A percentile compares a stretch with the other conserved stretches of the same genome.
Evolutionary conservation across 2,113 vertebrate genomes (phyloP).

Genomic region (Rhegmatorhina hoffmannsi): DNA sequence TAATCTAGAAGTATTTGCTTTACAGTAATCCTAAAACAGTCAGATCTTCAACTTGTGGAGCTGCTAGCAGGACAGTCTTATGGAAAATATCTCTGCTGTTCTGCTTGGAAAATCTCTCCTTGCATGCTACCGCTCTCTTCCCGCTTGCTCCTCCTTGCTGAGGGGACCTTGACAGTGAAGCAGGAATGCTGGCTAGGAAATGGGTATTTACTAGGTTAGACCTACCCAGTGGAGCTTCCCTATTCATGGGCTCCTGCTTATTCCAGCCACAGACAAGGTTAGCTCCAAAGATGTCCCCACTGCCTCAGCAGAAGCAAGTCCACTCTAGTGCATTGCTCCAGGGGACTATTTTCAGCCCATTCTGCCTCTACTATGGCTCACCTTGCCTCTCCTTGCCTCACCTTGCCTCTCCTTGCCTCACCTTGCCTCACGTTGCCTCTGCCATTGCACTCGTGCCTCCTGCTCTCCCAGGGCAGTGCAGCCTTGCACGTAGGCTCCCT

Average conservation of each 20-base stretch:
- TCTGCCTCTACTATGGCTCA: background rate
- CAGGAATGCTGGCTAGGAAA: background rate
- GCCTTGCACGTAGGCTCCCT: rapidly evolving
- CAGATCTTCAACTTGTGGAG: background rate
- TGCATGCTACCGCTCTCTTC: background rate
- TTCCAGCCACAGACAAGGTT: background rate
- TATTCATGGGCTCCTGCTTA: background rate
- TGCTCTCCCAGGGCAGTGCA: rapidly evolving
- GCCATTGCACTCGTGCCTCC: rapidly evolving
- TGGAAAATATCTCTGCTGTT: background rate
- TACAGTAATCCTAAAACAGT: background rate
- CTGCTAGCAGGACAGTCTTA: background rate
- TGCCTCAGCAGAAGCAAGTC: background rate
- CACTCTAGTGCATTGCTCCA: background rate
- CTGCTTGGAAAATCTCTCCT: background rate
- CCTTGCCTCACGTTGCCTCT: background rate
- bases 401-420: too few relatives aligned
- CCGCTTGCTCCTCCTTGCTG: background rate
- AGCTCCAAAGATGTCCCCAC: background rate
- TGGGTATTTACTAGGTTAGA: background rate
- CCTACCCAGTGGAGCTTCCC: background rate
- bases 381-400: background rate
- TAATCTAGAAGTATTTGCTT: background rate
- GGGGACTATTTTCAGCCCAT: background rate
- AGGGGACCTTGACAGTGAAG: background rate